phyloP scores from a whole-genome alignment of 1,140 invertebrate species.

The Parasteatoda tepidariorum region DNA sequence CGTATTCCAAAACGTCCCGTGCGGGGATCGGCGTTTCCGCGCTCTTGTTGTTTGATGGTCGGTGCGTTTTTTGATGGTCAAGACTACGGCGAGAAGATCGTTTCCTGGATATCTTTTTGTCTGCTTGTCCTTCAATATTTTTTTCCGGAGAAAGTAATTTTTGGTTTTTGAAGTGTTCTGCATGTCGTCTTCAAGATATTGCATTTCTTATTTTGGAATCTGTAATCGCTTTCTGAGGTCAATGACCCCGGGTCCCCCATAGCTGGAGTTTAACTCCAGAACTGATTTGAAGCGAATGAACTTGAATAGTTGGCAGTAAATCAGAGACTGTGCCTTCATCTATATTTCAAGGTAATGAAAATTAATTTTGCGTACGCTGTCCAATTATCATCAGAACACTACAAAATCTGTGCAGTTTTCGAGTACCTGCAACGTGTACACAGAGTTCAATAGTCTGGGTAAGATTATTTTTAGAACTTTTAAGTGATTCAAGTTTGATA shows the following conservation, averaged over 20 bases:
- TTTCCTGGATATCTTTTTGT: conserved; percentile 2
- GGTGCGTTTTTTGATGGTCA: conserved; percentile 45
- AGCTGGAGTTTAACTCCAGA: neutral
- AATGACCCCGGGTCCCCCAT: conserved; percentile 50
- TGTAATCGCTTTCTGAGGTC: conserved; percentile 35
- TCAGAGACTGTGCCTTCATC: no score
- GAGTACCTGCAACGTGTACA: neutral
- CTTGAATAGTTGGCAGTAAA: neutral
- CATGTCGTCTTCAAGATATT: neutral
- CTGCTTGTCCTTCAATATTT: neutral
- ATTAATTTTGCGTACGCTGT: no score
- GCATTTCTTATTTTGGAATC: conserved; percentile 39
- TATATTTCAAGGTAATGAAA: no score
- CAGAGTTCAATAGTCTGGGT: no score
- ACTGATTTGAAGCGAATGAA: no score
- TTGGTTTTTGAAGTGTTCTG: neutral
- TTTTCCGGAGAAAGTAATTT: neutral
- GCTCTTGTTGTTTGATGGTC: conserved; percentile 23
- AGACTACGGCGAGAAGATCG: neutral
- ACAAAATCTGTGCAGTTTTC: neutral
- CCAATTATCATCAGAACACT: no score
- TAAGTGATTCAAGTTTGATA: no score
- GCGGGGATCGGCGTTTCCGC: neutral
- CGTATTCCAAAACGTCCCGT: neutral
- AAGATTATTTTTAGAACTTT: no score